These are phyloP conservation scores for Balaeniceps rex DNA, from an alignment of 2,113 vertebrate genomes.

Conservation along the genomic window DNA sequence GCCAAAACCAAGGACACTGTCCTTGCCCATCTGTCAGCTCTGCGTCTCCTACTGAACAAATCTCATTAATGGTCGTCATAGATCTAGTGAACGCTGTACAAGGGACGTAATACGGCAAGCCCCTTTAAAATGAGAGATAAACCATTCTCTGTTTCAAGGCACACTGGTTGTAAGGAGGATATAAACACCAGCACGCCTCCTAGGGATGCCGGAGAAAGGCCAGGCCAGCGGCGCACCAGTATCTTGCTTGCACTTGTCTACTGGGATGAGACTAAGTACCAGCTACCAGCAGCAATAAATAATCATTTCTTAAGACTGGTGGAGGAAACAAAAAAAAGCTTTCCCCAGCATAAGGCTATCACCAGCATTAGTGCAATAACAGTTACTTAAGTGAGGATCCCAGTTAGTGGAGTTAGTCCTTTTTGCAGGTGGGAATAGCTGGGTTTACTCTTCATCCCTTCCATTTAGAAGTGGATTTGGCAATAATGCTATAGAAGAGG, in stretches of 20 bases:
- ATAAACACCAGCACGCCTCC: background rate
- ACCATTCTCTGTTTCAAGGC: background rate
- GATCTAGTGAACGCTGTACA: background rate
- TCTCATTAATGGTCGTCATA: background rate
- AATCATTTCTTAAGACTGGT: background rate
- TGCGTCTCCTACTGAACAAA: background rate
- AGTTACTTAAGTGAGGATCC: background rate
- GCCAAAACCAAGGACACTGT: background rate
- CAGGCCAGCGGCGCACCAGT: background rate
- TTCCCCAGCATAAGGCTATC: background rate
- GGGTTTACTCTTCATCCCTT: background rate
- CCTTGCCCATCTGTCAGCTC: conserved; percentile 5
- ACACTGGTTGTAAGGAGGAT: background rate
- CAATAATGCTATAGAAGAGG: background rate
- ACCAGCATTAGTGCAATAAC: background rate
- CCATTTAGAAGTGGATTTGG: background rate
- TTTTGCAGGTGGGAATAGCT: background rate
- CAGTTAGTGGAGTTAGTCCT: background rate
- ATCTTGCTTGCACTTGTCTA: background rate
- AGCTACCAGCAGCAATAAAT: background rate
- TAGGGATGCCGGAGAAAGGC: background rate
- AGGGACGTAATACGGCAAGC: background rate
- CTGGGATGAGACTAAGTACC: background rate
- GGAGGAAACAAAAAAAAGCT: background rate
- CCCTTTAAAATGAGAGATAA: background rate